phyloP scores from a whole-genome alignment of 2,113 vertebrate genomes.

The Octodon degus region DNA sequence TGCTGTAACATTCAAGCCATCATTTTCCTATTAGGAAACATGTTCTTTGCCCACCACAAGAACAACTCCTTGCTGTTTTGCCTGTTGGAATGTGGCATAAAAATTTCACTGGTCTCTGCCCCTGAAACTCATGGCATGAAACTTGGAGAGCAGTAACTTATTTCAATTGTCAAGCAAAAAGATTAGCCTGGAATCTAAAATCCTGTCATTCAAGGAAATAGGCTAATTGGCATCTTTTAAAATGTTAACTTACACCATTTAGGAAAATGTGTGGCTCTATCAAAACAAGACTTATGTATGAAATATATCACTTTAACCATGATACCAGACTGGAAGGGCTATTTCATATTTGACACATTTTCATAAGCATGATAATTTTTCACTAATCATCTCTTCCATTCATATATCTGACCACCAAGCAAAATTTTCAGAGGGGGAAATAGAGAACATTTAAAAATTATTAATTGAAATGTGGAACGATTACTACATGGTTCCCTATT shows the following conservation, averaged over 20 bases:
- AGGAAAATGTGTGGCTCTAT: constrained; percentile 25
- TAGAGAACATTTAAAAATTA: not conserved
- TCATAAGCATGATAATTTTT: not conserved
- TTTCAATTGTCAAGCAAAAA: constrained; percentile 58
- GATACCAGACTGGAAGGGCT: not conserved
- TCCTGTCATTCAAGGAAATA: constrained; percentile 5
- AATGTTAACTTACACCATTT: not conserved
- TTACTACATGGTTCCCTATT: not conserved
- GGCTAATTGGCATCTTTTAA: constrained; percentile 48
- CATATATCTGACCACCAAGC: not conserved
- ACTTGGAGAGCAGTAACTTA: constrained; percentile 66
- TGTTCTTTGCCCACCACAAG: constrained; percentile 64
- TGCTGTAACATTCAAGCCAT: constrained; percentile 18
- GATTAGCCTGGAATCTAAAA: constrained; percentile 35
- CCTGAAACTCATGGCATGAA: constrained; percentile 67
- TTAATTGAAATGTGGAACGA: not conserved
- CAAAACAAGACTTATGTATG: not conserved
- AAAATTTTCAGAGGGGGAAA: constrained; percentile 1
- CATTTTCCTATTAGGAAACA: constrained; percentile 76
- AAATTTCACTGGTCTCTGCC: constrained; percentile 64
- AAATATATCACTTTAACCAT: constrained; percentile 35
- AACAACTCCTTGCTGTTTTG: constrained; percentile 41
- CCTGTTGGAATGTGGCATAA: constrained; percentile 18
- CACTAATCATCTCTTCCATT: not conserved
- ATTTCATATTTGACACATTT: constrained; percentile 22